Base-by-base conservation (phyloP, 2,797 vertebrate species). In the Galago senegalensis region DNA sequence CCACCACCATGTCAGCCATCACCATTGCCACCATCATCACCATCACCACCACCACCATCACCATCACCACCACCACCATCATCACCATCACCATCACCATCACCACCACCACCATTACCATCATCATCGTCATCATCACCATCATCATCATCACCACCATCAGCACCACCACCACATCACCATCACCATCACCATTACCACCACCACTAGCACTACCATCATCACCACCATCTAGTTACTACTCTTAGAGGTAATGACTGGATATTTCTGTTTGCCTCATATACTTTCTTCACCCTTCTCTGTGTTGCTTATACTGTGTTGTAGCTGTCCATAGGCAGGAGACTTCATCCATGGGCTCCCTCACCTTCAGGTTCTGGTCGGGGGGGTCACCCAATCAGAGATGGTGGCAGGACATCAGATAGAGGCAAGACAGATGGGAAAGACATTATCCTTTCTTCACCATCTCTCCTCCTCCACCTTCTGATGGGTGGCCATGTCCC, bases 41-140 rank as follows among this genome's bases (percentile, higher is more conserved):
- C 37, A 37, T 1, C 79, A 18, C 0, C 40, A 23, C 0, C 27
- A 43, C 0, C 72, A 60, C 11, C 46, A n/a, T 0, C 34, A 69
- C 0, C 34, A 43, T 1, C 27, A n/a, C 1, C 58, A 16, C 1
- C 14, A 81, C 1, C n/a, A n/a, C 1, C 12, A 49, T 2, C 40
- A 23, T 0, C 20, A 63, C 0, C 67, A 49, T 0, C 11, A 7
- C 0, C n/a, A 67, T 1, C 63, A 70, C 0, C 75, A 56, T 2
- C 72, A 27, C 0, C 53, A 21, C 0, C 56, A 9, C 0, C 67
- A 16, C 0, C 18, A 23, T 1, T 37, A 46, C 1, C 40, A 46
- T 0, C 58, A 49, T 0, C 75, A 21, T 1, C 60, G 29, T 1
- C 16, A 67, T 2, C 29, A n/a, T 13, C n/a, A 40, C 9, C 73